Evolutionary conservation across 2,888 invertebrate species (phyloP), one percentile per base, ranked within the genome.

Genomic region (Carabus problematicus): DNA sequence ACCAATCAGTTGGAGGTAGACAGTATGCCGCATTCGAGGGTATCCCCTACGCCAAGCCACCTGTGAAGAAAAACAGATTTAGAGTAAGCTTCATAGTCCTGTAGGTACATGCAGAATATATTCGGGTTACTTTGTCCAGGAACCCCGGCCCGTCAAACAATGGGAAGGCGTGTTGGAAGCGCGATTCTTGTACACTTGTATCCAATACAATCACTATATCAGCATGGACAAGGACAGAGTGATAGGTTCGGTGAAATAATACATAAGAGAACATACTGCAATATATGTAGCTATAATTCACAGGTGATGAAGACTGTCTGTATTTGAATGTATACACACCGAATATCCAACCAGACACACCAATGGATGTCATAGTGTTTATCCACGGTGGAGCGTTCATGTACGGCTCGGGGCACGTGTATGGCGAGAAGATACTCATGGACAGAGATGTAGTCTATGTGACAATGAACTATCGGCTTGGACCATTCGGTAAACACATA

Each of bases 321-420:
- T 89, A 85, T 74, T 73, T 90, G 1, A 91, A 89, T 77, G 82
- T 91, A 0, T 85, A 86, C 75, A 86, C 87, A 0, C 88, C 90
- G 0, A 80, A 81, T 12, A 76, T 80, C 59, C 79, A 75, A 4
- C 75, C 80, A 0, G 79, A 80, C 0, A 80, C 83, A 0, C 79
- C 80, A 8, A 81, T 88, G 39, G 89, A 91, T 0, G 91, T 91
- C 0, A 73, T 91, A 54, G 84, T 89, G 1, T 86, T 81, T 76
- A 87, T 91, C 70, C 91, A 90, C 73, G 91, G 91, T 0, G 84
- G 91, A 0, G 89, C 88, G 11, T 91, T 88, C 77, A 90, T 91
- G 87, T 89, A 87, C 73, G 89, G 90, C 0, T 80, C 84, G 1
- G 85, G 85, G 0, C 79, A 80, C 7, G 64, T 77, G 0, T 88